Evolutionary conservation across 1,140 invertebrate genomes (phyloP).

Genomic region (Sinella curviseta): DNA sequence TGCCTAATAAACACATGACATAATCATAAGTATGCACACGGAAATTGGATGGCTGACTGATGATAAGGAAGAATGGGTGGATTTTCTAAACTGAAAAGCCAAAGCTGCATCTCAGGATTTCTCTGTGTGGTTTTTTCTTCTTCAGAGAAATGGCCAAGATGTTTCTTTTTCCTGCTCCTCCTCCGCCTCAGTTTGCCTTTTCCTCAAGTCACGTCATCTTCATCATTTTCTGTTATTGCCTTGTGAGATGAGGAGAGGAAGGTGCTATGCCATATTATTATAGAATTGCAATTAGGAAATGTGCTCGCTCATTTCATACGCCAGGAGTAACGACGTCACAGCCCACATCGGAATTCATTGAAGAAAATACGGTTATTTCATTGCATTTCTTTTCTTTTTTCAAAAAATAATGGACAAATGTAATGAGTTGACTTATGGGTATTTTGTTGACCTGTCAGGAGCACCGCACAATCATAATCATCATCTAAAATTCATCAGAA

Average conservation of each 20-base stretch:
- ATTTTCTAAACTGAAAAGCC: neutral
- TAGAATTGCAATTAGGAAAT: neutral
- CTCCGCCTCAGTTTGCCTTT: neutral
- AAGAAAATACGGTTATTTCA: too few species aligned
- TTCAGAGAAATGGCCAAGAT: neutral
- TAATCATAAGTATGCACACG: neutral
- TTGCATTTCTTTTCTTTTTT: too few species aligned
- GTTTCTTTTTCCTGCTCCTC: neutral
- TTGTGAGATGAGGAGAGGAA: neutral
- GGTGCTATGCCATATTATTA: neutral
- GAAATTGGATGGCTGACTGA: neutral
- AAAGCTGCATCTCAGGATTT: neutral
- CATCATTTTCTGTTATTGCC: neutral
- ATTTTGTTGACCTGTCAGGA: neutral
- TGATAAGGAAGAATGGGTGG: neutral
- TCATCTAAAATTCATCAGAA: neutral
- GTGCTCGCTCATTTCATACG: too few species aligned
- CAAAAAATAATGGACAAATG: neutral
- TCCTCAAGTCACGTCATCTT: conserved; percentile 18
- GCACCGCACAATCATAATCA: neutral
- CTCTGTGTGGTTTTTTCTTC: neutral
- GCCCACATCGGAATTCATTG: too few species aligned
- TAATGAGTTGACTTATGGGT: neutral
- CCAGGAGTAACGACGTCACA: too few species aligned
- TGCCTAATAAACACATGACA: neutral